These are phyloP conservation scores for Heliconius cydno DNA, from an alignment of 2,888 invertebrate genomes.

Conservation along the genomic window DNA sequence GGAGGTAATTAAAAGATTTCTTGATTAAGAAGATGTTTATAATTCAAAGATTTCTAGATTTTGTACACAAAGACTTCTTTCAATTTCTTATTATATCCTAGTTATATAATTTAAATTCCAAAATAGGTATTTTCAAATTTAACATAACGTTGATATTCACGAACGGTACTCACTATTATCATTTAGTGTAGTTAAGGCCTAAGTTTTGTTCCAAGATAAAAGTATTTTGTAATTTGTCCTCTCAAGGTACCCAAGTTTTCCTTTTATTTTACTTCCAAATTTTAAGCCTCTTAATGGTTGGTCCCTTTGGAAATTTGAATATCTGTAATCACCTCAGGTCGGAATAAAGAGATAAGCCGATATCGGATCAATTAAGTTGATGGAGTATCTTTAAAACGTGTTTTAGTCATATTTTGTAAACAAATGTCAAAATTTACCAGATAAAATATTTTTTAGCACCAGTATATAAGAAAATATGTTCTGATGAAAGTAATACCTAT, in stretches of 20 bases:
- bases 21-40: too few species aligned
- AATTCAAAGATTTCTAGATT: too few species aligned
- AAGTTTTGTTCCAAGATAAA: constrained; percentile 27
- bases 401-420: constrained; percentile 4
- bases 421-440: neutral
- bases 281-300: constrained; percentile 33
- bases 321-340: constrained; percentile 39
- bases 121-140: neutral
- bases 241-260: constrained; percentile 24
- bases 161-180: constrained; percentile 2
- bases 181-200: constrained; percentile 19
- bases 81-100: too few species aligned
- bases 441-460: neutral
- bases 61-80: too few species aligned
- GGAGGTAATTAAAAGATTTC: too few species aligned
- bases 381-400: neutral
- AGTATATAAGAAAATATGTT: neutral
- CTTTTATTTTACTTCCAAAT: constrained; percentile 33
- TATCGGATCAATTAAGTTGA: constrained; percentile 33
- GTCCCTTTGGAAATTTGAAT: constrained; percentile 41
- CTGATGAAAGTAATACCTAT: neutral
- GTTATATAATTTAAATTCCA: neutral
- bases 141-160: constrained; percentile 6
- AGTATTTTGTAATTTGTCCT: constrained; percentile 31
- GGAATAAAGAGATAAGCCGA: constrained; percentile 33